Conservation (phyloP, 1,140 invertebrate species). For the Zelostemma sp. region DNA sequence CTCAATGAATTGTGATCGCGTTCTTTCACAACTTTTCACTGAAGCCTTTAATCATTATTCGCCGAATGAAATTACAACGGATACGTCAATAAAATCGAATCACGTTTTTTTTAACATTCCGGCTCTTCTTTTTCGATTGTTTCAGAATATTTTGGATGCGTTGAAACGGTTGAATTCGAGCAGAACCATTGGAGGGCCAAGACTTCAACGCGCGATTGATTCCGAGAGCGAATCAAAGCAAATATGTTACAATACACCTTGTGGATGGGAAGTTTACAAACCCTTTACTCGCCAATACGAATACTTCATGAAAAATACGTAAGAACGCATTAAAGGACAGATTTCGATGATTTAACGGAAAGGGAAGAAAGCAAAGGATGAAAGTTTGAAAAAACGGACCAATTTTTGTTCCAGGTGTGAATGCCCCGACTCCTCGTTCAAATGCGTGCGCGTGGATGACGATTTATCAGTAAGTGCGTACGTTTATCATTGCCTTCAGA, state of each 20-base stretch:
- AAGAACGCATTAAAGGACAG: constrained; percentile 59
- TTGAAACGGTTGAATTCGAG: constrained; percentile 33
- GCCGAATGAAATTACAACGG: not conserved
- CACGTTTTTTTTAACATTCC: not conserved
- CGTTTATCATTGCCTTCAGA: constrained; percentile 72
- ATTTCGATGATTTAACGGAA: not conserved
- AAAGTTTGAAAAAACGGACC: constrained; percentile 12
- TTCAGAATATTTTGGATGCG: constrained; percentile 50
- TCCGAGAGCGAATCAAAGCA: constrained; percentile 28
- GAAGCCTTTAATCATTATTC: not conserved
- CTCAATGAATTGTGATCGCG: constrained; percentile 30
- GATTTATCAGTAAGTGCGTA: constrained; percentile 73
- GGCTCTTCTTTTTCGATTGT: constrained; percentile 1
- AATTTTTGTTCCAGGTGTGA: constrained; percentile 69
- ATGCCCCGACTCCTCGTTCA: constrained; percentile 66
- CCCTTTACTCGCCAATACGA: constrained; percentile 67
- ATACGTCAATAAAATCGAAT: not conserved
- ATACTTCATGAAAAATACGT: constrained; percentile 76
- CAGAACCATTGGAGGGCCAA: constrained; percentile 29
- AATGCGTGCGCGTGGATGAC: constrained; percentile 72
- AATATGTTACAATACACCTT: constrained; percentile 64
- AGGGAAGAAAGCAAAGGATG: too few relatives aligned
- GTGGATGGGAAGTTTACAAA: constrained; percentile 76
- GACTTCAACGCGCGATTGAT: constrained; percentile 44
- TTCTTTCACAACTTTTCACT: constrained; percentile 20